Percentiles rank a stretch among this genome's conserved stretches.
phyloP scores from a whole-genome alignment of 2,113 vertebrate genomes.

The Hylia prasina region DNA sequence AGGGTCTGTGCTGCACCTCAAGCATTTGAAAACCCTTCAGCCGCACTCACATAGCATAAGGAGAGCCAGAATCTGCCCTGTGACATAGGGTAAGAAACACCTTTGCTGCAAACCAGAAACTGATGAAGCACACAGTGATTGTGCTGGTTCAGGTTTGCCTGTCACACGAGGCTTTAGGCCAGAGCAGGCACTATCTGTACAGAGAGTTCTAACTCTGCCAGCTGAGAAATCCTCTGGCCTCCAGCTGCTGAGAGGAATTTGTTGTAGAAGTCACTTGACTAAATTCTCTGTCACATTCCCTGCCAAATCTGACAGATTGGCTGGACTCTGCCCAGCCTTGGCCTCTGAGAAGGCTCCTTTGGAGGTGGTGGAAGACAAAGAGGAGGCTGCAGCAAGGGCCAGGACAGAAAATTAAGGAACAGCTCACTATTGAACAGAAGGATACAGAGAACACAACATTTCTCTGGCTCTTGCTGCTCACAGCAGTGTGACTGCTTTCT shows the following conservation, averaged over 20 bases:
- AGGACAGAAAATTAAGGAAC: neutral
- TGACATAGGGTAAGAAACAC: neutral
- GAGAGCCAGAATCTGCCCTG: neutral
- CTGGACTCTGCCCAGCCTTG: neutral
- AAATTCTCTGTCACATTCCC: neutral
- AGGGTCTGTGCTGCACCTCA: neutral
- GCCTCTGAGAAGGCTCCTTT: neutral
- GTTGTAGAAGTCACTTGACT: neutral
- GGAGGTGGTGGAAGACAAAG: neutral
- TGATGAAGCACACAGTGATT: rapidly evolving
- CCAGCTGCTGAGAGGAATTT: neutral
- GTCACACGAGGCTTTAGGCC: neutral
- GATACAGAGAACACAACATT: neutral
- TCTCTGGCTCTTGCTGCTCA: neutral
- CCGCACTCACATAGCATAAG: neutral
- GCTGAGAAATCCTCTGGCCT: neutral
- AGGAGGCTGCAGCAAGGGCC: neutral
- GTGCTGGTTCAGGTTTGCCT: neutral
- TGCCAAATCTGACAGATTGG: neutral
- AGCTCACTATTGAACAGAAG: neutral
- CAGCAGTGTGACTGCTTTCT: neutral
- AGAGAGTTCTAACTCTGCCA: neutral
- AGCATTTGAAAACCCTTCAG: neutral
- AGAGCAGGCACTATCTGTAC: neutral
- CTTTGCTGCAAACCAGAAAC: neutral